phyloP scores from a whole-genome alignment of 2,113 vertebrate species.

The Merops nubicus region DNA sequence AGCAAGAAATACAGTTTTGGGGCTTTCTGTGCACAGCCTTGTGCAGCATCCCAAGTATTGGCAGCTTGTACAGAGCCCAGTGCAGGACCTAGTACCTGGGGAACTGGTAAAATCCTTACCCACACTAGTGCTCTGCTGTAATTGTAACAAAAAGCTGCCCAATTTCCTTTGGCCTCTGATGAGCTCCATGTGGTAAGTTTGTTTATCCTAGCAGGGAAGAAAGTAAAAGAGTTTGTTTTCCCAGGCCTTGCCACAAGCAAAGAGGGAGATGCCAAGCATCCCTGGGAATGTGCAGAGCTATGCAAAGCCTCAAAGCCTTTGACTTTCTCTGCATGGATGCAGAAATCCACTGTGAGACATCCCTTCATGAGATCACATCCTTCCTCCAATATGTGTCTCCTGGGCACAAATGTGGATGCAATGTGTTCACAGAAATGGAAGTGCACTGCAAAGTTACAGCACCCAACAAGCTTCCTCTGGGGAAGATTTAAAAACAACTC shows the following conservation, averaged over 20 bases:
- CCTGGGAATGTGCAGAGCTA: not conserved
- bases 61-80: not conserved
- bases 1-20: not conserved
- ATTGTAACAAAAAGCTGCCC: not conserved
- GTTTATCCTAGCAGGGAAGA: not conserved
- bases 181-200: not conserved
- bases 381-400: not conserved
- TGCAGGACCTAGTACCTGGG: not conserved
- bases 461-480: not conserved
- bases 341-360: not conserved
- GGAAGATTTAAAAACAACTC: not conserved
- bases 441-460: not conserved
- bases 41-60: accelerated
- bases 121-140: not conserved
- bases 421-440: not conserved
- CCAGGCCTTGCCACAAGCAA: not conserved
- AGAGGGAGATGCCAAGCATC: not conserved
- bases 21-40: not conserved
- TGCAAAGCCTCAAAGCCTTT: not conserved
- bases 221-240: not conserved
- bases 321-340: not conserved
- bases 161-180: accelerated
- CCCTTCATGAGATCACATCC: not conserved
- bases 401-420: not conserved
- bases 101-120: not conserved